Base-by-base conservation (phyloP, 2,797 vertebrate genomes). In the Prunella strophiata region DNA sequence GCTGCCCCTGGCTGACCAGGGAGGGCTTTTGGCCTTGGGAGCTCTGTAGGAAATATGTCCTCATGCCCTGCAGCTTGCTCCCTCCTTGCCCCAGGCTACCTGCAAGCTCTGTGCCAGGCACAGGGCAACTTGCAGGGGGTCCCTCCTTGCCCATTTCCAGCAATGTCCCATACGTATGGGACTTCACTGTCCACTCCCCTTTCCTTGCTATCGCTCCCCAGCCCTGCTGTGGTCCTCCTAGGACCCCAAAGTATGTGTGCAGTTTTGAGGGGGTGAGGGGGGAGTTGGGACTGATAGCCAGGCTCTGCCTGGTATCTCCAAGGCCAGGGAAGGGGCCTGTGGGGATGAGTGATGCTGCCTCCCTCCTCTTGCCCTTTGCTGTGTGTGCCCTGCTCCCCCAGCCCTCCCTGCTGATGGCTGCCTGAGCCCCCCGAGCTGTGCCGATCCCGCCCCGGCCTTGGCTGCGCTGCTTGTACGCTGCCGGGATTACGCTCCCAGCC, bases 381-480 rank as follows among this genome's bases (percentile, higher is more conserved):
- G 25, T n/a, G 57, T 85, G 42, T 65, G 27, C 87, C 88, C 57
- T 57, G 86, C 59, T 76, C 38, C 42, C 74, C 65, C 16, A 38
- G 96, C 75, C 84, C 85, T 94, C 71, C 91, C 81, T 1, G 96
- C 95, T 93, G 91, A 89, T 4, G 6, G 85, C 91, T 94, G 91
- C 92, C 91, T 96, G 95, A 96, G 80, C 59, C 55, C 51, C 79
- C 45, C 59, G 19, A 91, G 94, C 91, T 94, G 87, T 54, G 8
- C 72, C 77, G 36, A 54, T 55, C 54, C 84, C 32, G 14, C 63
- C 75, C 62, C 1, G 1, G 94, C 94, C 91, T 96, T 96, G 88
- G 94, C 93, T 95, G 95, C 85, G 34, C 88, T 61, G 95, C 96
- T 94, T 95, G 50, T 70, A 85, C 51, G 77, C 85, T 75, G 83